Evolutionary conservation across 2,888 invertebrate species (phyloP).

Genomic region (Myathropa florea): DNA sequence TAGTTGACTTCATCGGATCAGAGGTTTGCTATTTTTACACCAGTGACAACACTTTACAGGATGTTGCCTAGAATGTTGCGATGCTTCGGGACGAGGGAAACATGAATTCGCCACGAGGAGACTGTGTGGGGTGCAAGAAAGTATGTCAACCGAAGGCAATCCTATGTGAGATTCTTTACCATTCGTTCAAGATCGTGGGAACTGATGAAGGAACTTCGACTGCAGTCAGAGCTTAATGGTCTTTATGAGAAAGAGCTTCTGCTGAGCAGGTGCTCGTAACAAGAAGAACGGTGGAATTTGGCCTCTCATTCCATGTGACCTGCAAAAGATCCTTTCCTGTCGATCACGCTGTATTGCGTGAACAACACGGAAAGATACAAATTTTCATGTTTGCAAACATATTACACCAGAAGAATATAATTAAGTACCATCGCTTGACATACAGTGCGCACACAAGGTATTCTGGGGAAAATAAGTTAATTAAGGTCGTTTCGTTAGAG

Average conservation of each 20-base stretch:
- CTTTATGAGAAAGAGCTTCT: no score
- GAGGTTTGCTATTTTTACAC: constrained; percentile 51
- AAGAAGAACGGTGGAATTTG: no score
- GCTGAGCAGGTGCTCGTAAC: no score
- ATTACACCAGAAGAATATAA: constrained; percentile 39
- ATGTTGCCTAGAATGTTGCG: constrained; percentile 30
- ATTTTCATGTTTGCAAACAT: constrained; percentile 30
- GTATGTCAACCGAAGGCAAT: neutral
- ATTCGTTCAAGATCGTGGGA: no score
- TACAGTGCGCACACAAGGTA: constrained; percentile 3
- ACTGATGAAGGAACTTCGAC: no score
- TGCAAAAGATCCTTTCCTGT: neutral
- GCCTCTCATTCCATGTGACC: neutral
- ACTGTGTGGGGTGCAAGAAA: constrained; percentile 10
- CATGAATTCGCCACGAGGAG: no score
- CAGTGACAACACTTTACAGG: constrained; percentile 43
- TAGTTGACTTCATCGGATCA: neutral
- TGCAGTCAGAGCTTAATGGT: no score
- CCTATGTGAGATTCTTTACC: no score
- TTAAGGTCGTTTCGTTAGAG: constrained; percentile 50
- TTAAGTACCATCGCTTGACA: constrained; percentile 51
- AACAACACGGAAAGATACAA: constrained; percentile 16
- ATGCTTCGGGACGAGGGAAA: neutral
- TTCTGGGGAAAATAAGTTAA: constrained; percentile 62
- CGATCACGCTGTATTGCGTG: constrained; percentile 15